Evolutionary conservation across 2,888 invertebrate genomes (phyloP).

Genomic region (Yponomeuta malinellus): DNA sequence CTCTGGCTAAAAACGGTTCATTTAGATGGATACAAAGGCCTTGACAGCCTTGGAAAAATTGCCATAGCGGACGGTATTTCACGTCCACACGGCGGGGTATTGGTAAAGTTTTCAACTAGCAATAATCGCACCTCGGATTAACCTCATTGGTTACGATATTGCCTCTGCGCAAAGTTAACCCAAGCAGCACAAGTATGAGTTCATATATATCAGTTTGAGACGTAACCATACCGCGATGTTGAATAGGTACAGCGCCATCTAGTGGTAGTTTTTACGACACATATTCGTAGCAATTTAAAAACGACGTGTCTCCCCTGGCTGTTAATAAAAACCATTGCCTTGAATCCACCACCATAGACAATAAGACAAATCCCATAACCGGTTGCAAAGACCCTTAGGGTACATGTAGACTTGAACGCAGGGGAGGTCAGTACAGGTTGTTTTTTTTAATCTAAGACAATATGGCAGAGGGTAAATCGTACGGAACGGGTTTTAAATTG

Average conservation of each 20-base stretch:
- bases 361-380: slow-evolving; percentile 57
- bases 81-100: slow-evolving; percentile 92
- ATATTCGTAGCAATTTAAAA: slow-evolving; percentile 44
- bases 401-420: slow-evolving; percentile 18
- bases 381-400: slow-evolving; percentile 20
- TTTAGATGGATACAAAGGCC: slow-evolving; percentile 43
- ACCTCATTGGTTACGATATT: slow-evolving; percentile 95
- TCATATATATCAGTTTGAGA: neutral
- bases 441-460: slow-evolving; percentile 37
- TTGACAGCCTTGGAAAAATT: slow-evolving; percentile 86
- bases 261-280: slow-evolving; percentile 18
- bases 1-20: neutral
- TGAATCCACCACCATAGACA: slow-evolving; percentile 54
- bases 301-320: slow-evolving; percentile 43
- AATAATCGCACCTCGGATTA: slow-evolving; percentile 92
- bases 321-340: slow-evolving; percentile 72
- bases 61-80: slow-evolving; percentile 90
- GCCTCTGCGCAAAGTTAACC: slow-evolving; percentile 92
- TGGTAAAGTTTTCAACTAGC: slow-evolving; percentile 96
- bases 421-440: slow-evolving; percentile 32
- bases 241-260: slow-evolving; percentile 44
- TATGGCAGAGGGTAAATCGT: slow-evolving; percentile 56
- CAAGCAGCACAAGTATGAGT: neutral
- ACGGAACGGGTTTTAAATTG: slow-evolving; percentile 63
- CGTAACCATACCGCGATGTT: slow-evolving; percentile 25